Evolutionary conservation across 2,888 invertebrate species (phyloP).

Genomic region (Seladonia tumulorum): DNA sequence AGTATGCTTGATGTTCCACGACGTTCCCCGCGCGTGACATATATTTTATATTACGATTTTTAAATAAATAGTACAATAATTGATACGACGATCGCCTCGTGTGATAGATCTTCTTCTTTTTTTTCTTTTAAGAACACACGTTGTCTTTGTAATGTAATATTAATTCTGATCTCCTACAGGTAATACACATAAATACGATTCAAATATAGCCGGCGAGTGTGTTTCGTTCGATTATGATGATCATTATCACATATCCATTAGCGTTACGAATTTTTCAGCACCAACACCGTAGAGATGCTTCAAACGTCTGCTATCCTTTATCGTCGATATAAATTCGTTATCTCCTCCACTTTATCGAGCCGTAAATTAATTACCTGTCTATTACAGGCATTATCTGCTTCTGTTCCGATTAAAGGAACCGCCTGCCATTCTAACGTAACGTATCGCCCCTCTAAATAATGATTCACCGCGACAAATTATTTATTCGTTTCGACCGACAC

Average conservation of each 20-base stretch:
- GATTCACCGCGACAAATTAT: neutral
- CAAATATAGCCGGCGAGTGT: neutral
- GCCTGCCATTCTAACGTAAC: neutral
- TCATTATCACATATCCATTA: constrained; percentile 1
- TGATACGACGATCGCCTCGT: neutral
- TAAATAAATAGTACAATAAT: neutral
- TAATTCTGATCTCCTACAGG: constrained; percentile 46
- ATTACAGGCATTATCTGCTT: neutral
- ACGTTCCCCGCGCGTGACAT: constrained; percentile 30
- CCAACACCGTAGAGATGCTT: neutral
- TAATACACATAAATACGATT: constrained; percentile 11
- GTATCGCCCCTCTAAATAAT: neutral
- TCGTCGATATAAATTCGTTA: constrained; percentile 32
- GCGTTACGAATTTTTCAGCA: neutral
- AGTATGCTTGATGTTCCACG: constrained; percentile 12
- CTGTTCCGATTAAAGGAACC: neutral
- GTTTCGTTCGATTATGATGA: neutral
- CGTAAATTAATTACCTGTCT: constrained; percentile 16
- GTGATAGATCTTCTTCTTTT: no score
- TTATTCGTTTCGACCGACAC: neutral
- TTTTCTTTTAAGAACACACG: constrained; percentile 13
- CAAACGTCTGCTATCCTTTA: neutral
- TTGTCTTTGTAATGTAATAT: constrained; percentile 17
- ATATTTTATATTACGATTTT: constrained; percentile 2
- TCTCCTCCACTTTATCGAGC: constrained; percentile 6